Evolutionary conservation across 2,797 vertebrate species (phyloP), one percentile per base, ranked within the genome.

Genomic region (Merluccius polli): DNA sequence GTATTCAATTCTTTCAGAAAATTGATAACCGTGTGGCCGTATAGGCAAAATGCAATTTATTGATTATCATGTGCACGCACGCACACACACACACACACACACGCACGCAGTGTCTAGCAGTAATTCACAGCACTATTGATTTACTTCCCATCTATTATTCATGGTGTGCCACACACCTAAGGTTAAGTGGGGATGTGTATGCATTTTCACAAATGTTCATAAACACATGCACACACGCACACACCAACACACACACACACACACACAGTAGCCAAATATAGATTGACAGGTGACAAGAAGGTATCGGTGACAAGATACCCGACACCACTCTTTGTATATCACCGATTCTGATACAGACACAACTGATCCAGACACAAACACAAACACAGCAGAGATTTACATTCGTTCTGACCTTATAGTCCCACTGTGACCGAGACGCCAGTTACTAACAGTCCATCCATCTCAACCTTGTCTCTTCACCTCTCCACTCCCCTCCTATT

Each of bases 71-170:
- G 44, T 16, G 11, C 41, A 44, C 13, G 11, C 41, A 15, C 13
- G 11, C 41, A 44, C 41, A 75, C 35, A 70, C 71, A 52, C 75
- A 73, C 72, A 52, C 31, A 31, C 70, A 74, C 65, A 72, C 65
- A 31, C 31, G 71, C 38, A 80, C 52, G 76, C 63, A 31, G 32
- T 75, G 83, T 85, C 83, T 90, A 81, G 83, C 81, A 88, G 84
- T 88, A 88, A 89, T 88, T 91, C 87, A 84, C 86, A 38, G 75
- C 81, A 77, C 83, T 91, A 94, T 93, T 89, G 92, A 94, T 92
- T 91, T 83, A 81, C 79, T 92, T 91, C 85, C 88, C 85, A 92
- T 93, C 89, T 92, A 93, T 93, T 92, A 93, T 93, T 92, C 88
- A 94, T 90, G 87, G 83, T 79, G 88, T 83, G 84, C 86, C 81